Evolutionary conservation across 92 coral and sea anemone species (phyloP).

Genomic region (Virgularia gustaviana): DNA sequence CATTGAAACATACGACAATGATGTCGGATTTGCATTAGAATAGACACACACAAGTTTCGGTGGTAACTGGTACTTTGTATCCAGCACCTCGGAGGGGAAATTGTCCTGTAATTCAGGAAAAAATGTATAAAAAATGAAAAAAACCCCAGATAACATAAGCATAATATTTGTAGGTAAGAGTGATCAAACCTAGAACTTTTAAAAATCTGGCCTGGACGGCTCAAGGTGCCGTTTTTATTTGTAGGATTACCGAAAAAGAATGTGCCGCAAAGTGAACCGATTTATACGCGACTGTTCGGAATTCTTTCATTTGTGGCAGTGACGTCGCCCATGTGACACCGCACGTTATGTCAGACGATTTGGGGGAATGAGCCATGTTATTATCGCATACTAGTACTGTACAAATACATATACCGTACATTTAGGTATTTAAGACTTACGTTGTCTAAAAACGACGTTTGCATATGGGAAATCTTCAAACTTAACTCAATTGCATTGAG

Average conservation of each 20-base stretch:
- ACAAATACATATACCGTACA: background rate
- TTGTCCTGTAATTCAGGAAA: constrained; percentile 51
- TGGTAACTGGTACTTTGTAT: constrained; percentile 61
- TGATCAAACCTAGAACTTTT: too few relatives aligned
- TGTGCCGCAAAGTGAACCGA: too few relatives aligned
- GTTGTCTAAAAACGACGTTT: constrained; percentile 12
- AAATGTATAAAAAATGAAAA: background rate
- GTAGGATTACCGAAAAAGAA: too few relatives aligned
- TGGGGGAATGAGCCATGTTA: too few relatives aligned
- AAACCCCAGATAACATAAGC: background rate
- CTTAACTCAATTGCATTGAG: background rate
- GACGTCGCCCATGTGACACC: too few relatives aligned
- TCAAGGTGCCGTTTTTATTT: too few relatives aligned
- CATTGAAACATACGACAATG: constrained; percentile 64
- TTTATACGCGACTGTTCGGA: too few relatives aligned
- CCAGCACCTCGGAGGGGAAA: constrained; percentile 64
- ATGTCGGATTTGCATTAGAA: constrained; percentile 65
- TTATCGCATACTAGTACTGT: background rate
- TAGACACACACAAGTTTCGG: constrained; percentile 75
- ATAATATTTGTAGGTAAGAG: too few relatives aligned
- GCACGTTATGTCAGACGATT: too few relatives aligned
- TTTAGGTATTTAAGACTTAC: background rate
- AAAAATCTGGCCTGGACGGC: too few relatives aligned
- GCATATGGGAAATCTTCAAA: background rate
- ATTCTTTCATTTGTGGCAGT: too few relatives aligned